A percentile compares a stretch with the other conserved stretches of the same genome.
Evolutionary conservation across 2,888 invertebrate species (phyloP).

Genomic region (Spilarctia lutea): DNA sequence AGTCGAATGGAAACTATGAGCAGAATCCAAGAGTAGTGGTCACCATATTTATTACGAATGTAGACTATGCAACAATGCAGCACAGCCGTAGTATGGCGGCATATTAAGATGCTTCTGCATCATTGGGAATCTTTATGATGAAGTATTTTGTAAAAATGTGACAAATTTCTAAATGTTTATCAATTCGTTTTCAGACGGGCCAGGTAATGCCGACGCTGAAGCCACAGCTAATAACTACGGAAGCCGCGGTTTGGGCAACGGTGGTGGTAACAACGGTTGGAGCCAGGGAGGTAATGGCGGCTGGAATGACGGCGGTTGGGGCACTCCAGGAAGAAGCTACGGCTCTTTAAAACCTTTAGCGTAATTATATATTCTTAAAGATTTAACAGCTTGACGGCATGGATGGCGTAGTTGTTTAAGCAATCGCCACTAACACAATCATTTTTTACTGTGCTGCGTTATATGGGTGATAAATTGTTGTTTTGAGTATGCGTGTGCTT

Average conservation of each 20-base stretch:
- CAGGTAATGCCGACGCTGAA: conserved; percentile 43
- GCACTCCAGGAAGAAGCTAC: conserved; percentile 51
- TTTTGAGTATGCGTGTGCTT: no score
- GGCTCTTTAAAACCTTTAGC: conserved; percentile 63
- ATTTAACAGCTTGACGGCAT: not conserved
- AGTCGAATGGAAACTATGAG: no score
- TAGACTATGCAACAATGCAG: no score
- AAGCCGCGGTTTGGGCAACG: conserved; percentile 17
- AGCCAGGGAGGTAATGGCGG: conserved; percentile 56
- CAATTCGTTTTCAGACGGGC: conserved; percentile 58
- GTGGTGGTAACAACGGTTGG: conserved; percentile 32
- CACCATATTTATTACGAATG: no score
- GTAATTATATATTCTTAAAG: conserved; percentile 27
- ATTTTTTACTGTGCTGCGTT: no score
- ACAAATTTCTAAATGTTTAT: not conserved
- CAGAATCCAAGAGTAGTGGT: no score
- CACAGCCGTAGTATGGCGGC: no score
- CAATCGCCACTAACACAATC: no score
- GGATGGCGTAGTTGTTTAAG: no score
- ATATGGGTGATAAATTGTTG: no score
- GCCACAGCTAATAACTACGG: conserved; percentile 50
- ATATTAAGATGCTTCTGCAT: no score
- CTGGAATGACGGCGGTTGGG: conserved; percentile 64
- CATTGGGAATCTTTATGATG: no score
- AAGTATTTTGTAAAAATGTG: not conserved